Evolutionary conservation across 35 echinoderm and acorn worm genomes (phyloP), one percentile per base, ranked within the genome.

Genomic region (Acanthaster planci): DNA sequence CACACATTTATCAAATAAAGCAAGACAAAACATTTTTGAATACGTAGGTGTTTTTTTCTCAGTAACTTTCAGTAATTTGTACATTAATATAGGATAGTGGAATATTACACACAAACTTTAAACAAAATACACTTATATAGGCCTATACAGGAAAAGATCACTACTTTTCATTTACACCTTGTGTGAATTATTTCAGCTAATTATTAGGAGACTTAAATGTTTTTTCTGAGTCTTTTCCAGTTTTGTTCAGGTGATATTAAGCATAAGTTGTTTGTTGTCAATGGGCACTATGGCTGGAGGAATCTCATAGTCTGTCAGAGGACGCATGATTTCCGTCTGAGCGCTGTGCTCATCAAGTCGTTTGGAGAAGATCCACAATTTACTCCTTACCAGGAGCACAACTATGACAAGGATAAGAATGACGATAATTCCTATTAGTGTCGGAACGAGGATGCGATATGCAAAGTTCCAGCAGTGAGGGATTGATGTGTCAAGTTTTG

Each of bases 271-370:
- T 44, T 86, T 38, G 72, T 29, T 47, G 19, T 77, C 84, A 29
- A 78, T 53, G 44, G 16, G 29, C 1, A 77, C 52, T 54, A 47
- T 77, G 37, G 30, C 76, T 47, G 44, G 84, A 52, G 64, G 75
- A 35, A 78, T 77, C 84, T 29, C 55, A 54, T 35, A 76, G 34
- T 76, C 50, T 19, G 39, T 68, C 34, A 58, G 44, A 32, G 19
- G 37, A 77, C 53, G 84, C 67, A 77, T 86, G 67, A 78, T 36
- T 86, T 53, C 37, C 27, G 40, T 86, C 84, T 19, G 76, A 16
- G 38, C 30, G 22, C 39, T 77, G 4, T 50, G 36, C 68, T 77
- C 53, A 34, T 86, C 84, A 26, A 34, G 29, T 8, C 39, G 39
- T 35, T 78, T 18, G 19, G 72, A 32, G 47, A 68, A 37, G 21